Evolutionary conservation across 2,113 vertebrate genomes (phyloP).

Genomic region (Sphaerodactylus townsendi): DNA sequence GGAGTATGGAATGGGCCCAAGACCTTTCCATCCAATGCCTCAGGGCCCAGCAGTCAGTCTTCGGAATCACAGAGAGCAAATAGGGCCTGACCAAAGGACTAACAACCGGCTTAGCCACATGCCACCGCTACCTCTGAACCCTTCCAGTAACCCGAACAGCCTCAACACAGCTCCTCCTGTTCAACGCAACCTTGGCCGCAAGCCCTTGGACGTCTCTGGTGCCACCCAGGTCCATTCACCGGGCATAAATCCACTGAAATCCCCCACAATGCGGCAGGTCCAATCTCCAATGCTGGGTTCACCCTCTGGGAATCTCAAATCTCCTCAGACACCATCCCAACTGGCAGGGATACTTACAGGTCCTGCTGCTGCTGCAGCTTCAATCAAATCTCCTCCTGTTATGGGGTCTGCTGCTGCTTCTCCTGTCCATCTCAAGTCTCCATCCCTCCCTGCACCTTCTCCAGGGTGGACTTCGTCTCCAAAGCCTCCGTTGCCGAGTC

Average conservation of each 20-base stretch:
- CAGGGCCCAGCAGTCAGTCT: constrained; percentile 84
- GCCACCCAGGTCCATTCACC: constrained; percentile 93
- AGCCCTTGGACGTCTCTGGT: constrained; percentile 91
- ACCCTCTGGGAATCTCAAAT: constrained; percentile 97
- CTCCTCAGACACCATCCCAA: constrained; percentile 97
- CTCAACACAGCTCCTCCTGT: constrained; percentile 78
- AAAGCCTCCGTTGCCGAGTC: constrained; percentile 97
- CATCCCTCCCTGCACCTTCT: constrained; percentile 95
- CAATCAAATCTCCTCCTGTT: constrained; percentile 97
- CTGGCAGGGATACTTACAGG: constrained; percentile 94
- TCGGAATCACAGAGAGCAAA: constrained; percentile 90
- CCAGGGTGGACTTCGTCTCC: constrained; percentile 98
- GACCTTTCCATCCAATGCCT: constrained; percentile 89
- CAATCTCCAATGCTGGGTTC: constrained; percentile 98
- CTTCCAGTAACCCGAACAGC: constrained; percentile 80
- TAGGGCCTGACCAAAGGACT: constrained; percentile 94
- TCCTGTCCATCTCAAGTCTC: constrained; percentile 98
- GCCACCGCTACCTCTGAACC: constrained; percentile 88
- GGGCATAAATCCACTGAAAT: constrained; percentile 94
- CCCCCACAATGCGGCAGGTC: constrained; percentile 95
- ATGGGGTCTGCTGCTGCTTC: constrained; percentile 98
- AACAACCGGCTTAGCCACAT: constrained; percentile 96
- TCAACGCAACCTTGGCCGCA: constrained; percentile 84
- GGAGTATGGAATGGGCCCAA: constrained; percentile 90
- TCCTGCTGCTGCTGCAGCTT: constrained; percentile 87